These are phyloP conservation scores for Archips crataeganus DNA, from an alignment of 2,888 invertebrate genomes.

Conservation along the genomic window DNA sequence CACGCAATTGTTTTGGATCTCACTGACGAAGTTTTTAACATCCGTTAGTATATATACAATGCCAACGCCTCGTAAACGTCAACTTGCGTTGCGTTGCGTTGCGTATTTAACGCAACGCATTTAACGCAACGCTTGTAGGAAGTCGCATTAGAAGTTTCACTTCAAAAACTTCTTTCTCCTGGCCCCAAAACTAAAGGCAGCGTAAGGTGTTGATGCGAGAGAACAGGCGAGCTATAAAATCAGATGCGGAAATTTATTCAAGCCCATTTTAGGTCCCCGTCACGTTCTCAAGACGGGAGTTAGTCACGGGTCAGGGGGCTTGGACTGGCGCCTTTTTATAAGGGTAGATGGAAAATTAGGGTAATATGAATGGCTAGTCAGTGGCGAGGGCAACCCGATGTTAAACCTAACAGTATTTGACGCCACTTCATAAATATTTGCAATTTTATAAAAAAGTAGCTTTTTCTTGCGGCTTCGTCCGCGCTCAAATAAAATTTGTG, in stretches of 20 bases:
- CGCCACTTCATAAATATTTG: neutral
- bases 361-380: constrained; percentile 7
- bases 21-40: too few species aligned
- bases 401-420: neutral
- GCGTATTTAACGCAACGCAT: too few species aligned
- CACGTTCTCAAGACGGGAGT: constrained; percentile 60
- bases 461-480: neutral
- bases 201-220: constrained; percentile 59
- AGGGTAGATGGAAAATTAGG: constrained; percentile 33
- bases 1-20: too few species aligned
- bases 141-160: neutral
- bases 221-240: constrained; percentile 61
- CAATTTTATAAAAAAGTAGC: neutral
- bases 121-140: too few species aligned
- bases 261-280: constrained; percentile 32
- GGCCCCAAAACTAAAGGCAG: constrained; percentile 14
- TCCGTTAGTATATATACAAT: too few species aligned
- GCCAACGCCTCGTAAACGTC: too few species aligned
- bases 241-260: constrained; percentile 59
- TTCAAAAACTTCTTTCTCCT: neutral
- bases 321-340: constrained; percentile 21
- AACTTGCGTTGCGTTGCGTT: too few species aligned
- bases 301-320: constrained; percentile 61
- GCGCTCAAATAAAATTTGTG: too few species aligned
- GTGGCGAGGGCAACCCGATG: neutral